A percentile compares a stretch with the other conserved stretches of the same genome.
Conservation (phyloP, 1,140 invertebrate species). For the Phymastichus coffea region DNA sequence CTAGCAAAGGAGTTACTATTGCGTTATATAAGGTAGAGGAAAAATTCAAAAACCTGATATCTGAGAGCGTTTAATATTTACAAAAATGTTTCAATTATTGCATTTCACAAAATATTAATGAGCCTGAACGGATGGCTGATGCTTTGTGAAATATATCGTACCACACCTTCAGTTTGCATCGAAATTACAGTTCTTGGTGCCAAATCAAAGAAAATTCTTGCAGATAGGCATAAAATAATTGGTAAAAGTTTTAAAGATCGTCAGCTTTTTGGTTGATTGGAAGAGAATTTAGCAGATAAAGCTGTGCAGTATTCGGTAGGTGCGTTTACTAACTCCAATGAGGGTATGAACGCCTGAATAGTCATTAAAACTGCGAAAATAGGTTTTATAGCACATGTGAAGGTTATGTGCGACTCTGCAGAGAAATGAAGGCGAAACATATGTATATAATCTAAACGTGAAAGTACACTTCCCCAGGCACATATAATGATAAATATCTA, state of each 20-base stretch:
- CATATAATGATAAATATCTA: conserved; percentile 11
- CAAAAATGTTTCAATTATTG: no score
- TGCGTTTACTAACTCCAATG: conserved; percentile 22
- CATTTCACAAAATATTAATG: no score
- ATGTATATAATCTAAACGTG: conserved; percentile 17
- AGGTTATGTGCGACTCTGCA: conserved; percentile 20
- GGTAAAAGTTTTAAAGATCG: conserved; percentile 18
- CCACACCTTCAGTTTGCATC: no score
- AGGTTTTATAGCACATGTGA: conserved; percentile 17
- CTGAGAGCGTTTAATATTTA: no score
- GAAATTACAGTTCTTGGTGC: conserved; percentile 23
- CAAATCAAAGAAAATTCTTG: conserved; percentile 2
- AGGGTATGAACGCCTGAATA: conserved; percentile 23
- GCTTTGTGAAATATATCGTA: no score
- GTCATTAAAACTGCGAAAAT: conserved; percentile 25
- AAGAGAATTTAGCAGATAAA: conserved; percentile 12
- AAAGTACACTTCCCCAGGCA: conserved; percentile 2
- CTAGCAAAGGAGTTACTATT: no score
- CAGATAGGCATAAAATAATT: conserved; percentile 14
- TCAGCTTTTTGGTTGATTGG: conserved; percentile 21
- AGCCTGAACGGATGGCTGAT: no score
- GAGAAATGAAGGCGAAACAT: no score
- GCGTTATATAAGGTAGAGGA: no score
- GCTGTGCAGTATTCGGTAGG: conserved; percentile 8
- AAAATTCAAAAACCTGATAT: no score